Evolutionary conservation across 2,888 invertebrate genomes (phyloP).

Genomic region (Amphipoea lucens): DNA sequence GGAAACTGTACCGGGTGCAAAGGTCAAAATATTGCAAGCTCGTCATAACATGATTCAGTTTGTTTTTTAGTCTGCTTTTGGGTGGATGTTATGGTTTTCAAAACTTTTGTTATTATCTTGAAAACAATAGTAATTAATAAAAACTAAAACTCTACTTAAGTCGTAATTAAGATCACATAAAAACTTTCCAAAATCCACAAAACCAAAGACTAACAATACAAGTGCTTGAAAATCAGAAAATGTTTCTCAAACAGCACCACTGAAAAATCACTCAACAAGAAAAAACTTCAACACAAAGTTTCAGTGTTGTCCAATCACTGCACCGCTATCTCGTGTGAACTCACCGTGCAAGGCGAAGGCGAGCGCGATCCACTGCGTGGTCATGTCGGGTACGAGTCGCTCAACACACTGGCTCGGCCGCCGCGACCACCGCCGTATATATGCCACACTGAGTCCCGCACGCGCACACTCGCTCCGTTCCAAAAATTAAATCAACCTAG

Average conservation of each 20-base stretch:
- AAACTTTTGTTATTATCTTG: neutral
- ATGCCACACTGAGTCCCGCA: constrained; percentile 24
- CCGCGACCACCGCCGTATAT: constrained; percentile 40
- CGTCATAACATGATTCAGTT: neutral
- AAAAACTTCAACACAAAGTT: constrained; percentile 7
- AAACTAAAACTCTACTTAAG: neutral
- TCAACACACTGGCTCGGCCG: constrained; percentile 45
- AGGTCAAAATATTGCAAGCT: neutral
- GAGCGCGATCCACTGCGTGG: constrained; percentile 41
- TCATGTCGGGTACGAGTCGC: constrained; percentile 53
- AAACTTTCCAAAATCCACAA: constrained; percentile 3
- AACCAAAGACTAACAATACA: neutral
- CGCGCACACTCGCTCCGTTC: constrained; percentile 17
- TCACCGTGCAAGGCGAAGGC: constrained; percentile 58
- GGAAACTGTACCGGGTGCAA: neutral
- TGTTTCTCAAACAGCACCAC: constrained; percentile 3
- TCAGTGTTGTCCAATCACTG: constrained; percentile 40
- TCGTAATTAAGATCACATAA: neutral
- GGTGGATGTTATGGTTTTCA: neutral
- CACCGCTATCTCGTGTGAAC: constrained; percentile 36
- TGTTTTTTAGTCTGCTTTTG: neutral
- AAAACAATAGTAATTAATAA: neutral
- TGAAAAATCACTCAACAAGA: constrained; percentile 15
- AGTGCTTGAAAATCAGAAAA: neutral
- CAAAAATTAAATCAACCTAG: neutral